Conservation (phyloP, 2,888 invertebrate genomes). For the Cephus pygmeus region DNA sequence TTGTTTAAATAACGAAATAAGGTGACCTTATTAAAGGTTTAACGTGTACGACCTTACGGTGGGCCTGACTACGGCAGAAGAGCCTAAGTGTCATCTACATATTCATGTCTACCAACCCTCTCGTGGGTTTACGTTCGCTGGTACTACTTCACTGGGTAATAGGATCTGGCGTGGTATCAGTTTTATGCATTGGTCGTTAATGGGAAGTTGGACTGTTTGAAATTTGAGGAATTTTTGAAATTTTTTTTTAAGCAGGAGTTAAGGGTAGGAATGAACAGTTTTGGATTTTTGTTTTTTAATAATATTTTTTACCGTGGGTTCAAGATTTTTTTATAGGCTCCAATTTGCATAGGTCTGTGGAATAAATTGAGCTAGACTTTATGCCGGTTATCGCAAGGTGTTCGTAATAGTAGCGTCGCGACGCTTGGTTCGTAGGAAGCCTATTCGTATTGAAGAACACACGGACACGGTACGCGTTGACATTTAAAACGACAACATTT, state of each 20-base stretch:
- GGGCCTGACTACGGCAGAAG: conserved; percentile 25
- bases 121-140: not conserved
- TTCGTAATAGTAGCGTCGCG: not conserved
- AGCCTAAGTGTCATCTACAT: conserved; percentile 52
- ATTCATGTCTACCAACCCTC: conserved; percentile 42
- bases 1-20: not conserved
- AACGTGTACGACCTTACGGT: conserved; percentile 35
- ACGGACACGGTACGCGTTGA: not conserved
- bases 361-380: not conserved
- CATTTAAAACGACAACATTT: conserved; percentile 22
- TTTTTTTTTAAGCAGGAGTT: not conserved
- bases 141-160: not conserved
- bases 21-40: conserved; percentile 6
- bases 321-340: not conserved
- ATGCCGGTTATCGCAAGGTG: not conserved
- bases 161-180: not conserved
- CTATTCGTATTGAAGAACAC: conserved; percentile 9
- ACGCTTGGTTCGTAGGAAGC: not conserved
- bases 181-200: not conserved
- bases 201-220: not conserved
- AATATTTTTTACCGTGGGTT: not conserved
- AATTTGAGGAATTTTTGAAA: not conserved
- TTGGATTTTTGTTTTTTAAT: not conserved
- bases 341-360: not conserved
- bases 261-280: not conserved